Base-by-base conservation (phyloP, 2,888 invertebrate species). In the Mythimna ferrago region DNA sequence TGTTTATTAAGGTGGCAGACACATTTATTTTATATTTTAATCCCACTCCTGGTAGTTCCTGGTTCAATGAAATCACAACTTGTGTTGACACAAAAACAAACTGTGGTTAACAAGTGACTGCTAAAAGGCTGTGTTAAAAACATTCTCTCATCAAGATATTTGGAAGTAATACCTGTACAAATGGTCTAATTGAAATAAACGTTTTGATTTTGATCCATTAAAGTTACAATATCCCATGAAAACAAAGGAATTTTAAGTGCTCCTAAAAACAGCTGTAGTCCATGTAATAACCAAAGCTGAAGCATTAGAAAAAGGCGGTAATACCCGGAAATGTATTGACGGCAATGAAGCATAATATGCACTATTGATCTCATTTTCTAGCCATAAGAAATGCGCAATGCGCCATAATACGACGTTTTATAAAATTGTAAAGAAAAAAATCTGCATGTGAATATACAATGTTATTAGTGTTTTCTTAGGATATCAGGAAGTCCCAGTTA, bases 321-420 rank as follows among this genome's bases (percentile, higher is more conserved):
- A 67, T 38, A 62, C 64, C 54, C 56, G 54, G 65, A 71, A 66
- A 57, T 53, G 21, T 76, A 69, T 65, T 56, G 75, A 38, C 54
- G 48, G 62, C 71, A 69, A 73, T 85, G 73, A 70, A 70, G 63
- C 66, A 70, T 76, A 61, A 48, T 83, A 73, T 82, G 73, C 83
- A 83, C 63, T 65, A 69, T 79, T 73, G 73, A 71, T 83, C 73
- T 58, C 48, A 67, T 79, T 73, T 75, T 67, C 38, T 63, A 70
- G 60, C 32, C n/a, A 4, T 62, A 64, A 67, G 64, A 80, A 81
- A 76, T 80, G 38, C 76, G 81, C 83, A 85, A 66, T 83, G 83
- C 83, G 73, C 32, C 74, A 73, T 62, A 72, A 19, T 58, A 73
- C 56, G 63, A 65, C 32, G 58, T 41, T 56, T 53, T 69, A 56